Conservation (phyloP, 2,797 vertebrate species). For the Austrolebias charrua region DNA sequence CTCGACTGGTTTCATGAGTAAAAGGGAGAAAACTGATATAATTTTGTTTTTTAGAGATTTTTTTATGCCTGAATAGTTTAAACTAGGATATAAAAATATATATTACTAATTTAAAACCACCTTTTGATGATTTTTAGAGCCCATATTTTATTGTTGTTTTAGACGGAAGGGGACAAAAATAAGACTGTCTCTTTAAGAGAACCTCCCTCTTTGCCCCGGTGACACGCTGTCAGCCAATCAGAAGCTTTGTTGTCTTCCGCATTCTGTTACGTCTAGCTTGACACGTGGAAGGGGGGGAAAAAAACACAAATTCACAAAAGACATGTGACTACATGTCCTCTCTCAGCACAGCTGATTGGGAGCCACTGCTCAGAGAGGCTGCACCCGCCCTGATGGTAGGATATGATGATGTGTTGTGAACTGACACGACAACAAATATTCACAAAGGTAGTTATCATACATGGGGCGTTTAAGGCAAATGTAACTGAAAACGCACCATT, state of each 20-base stretch:
- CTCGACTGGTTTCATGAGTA: not conserved
- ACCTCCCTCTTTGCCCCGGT: conserved; percentile 55
- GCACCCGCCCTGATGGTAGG: conserved; percentile 49
- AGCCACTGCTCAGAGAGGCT: conserved; percentile 52
- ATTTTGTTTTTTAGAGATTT: not conserved
- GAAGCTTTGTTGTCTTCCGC: conserved; percentile 77
- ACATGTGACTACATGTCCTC: conserved; percentile 68
- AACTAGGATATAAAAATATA: not conserved
- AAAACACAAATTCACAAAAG: conserved; percentile 62
- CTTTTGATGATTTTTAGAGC: conserved; percentile 12
- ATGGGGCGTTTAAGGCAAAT: conserved; percentile 9
- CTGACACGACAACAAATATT: conserved; percentile 52
- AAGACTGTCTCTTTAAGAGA: conserved; percentile 68
- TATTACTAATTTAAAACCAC: not conserved
- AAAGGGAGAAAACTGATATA: not conserved
- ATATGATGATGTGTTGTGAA: conserved; percentile 31
- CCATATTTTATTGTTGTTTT: conserved; percentile 1
- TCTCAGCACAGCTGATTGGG: conserved; percentile 72
- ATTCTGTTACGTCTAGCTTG: conserved; percentile 64
- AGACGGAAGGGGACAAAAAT: not conserved
- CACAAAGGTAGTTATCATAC: conserved; percentile 15
- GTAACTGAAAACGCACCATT: not conserved
- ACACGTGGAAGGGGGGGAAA: conserved; percentile 78
- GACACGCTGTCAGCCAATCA: conserved; percentile 69
- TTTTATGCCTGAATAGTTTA: not conserved